Evolutionary conservation across 2,113 vertebrate species (phyloP).

Genomic region (Numenius arquata): DNA sequence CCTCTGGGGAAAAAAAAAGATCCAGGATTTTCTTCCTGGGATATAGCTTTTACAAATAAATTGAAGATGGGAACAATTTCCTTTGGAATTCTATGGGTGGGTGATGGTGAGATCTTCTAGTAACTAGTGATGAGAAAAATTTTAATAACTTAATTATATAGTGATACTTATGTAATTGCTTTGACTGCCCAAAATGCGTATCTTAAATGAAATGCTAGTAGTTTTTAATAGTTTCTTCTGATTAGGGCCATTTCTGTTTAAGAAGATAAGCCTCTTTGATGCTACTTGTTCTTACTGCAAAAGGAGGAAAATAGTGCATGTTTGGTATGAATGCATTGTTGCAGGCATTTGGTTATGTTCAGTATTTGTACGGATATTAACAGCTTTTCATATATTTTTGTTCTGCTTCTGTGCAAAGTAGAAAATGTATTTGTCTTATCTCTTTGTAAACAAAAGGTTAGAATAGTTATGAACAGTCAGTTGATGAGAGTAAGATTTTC

Average conservation of each 20-base stretch:
- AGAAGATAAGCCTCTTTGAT: neutral
- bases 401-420: neutral
- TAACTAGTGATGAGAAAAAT: neutral
- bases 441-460: neutral
- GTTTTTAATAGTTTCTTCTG: neutral
- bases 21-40: neutral
- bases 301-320: neutral
- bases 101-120: neutral
- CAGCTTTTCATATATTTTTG: neutral
- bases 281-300: neutral
- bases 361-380: neutral
- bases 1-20: neutral
- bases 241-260: neutral
- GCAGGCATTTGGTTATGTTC: neutral
- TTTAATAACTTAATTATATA: neutral
- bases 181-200: neutral
- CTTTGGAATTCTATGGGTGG: neutral
- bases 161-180: neutral
- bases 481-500: neutral
- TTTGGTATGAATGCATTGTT: neutral
- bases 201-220: neutral
- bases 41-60: neutral
- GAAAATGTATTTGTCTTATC: neutral
- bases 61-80: neutral
- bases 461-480: neutral